Evolutionary conservation across 1,140 invertebrate species (phyloP).

Genomic region (Pentalonia nigronervosa): DNA sequence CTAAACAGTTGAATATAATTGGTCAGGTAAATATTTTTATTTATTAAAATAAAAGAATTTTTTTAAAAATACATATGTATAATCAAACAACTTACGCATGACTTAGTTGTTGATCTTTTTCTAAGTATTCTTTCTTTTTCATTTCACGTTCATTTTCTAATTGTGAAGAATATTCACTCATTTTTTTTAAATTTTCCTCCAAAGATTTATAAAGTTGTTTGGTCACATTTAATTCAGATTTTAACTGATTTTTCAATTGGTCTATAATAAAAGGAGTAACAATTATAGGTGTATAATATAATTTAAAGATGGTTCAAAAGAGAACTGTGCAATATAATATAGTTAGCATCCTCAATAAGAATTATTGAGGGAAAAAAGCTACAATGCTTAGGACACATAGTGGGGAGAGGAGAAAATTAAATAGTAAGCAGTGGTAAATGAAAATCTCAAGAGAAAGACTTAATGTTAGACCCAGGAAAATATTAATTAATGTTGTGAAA

Average conservation of each 20-base stretch:
- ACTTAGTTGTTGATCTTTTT: conserved; percentile 43
- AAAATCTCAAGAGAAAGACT: neutral
- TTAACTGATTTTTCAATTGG: conserved; percentile 45
- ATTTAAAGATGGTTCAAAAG: neutral
- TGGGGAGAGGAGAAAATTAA: neutral
- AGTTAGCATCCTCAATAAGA: neutral
- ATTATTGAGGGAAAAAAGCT: neutral
- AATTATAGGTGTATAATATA: neutral
- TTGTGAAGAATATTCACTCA: conserved; percentile 50
- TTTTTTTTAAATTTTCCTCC: conserved; percentile 53
- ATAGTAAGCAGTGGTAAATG: neutral
- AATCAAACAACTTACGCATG: conserved; percentile 23
- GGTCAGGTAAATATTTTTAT: too few species aligned
- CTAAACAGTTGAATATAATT: neutral
- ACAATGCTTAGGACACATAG: neutral
- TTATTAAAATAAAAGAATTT: neutral
- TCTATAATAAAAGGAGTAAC: neutral
- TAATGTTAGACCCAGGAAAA: neutral
- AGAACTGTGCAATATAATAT: neutral
- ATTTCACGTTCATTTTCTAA: conserved; percentile 52
- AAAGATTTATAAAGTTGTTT: conserved; percentile 54
- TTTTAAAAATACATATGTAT: neutral
- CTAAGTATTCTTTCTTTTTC: conserved; percentile 31
- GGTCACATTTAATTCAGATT: conserved; percentile 51
- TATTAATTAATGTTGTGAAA: neutral